Evolutionary conservation across 2,888 invertebrate genomes (phyloP), one percentile per base, ranked within the genome.

Genomic region (Thera obeliscata): DNA sequence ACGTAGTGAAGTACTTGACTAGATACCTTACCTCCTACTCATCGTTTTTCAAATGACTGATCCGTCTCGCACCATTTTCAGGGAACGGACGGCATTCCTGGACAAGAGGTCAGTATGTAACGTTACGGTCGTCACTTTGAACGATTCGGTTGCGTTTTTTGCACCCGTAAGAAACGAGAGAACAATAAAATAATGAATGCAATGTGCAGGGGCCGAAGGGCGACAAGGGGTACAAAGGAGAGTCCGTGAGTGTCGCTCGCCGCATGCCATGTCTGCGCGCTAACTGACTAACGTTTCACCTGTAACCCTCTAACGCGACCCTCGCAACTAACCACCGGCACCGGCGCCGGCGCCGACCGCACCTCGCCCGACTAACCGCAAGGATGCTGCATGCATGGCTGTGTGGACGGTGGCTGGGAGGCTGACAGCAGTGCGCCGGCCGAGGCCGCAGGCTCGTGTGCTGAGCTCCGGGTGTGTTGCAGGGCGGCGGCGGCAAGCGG

Each of bases 51-150:
- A 8, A 38, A 6, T 11, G 12, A 54, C 56, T 35, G 38, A 56
- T 12, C 48, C 11, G 6, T 55, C 73, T 70, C 60, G 61, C 70
- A 67, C 65, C 66, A 61, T 64, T 95, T 96, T 86, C 95, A 98
- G 98, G 98, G 98, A 82, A 98, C 98, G 72, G 98, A 98, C 89
- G 98, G 98, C 84, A 98, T 98, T 87, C 98, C 98, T 82, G 98
- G 98, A 85, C 96, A 96, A 94, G 97, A 98, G 96, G 97, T 97
- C 94, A 94, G 91, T 85, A 72, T 22, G 22, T 22, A 22, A 22
- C 22, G 56, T 60, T 54, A 66, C 2, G 2, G 38, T 59, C 43
- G 48, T 43, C 33, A 11, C 55, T 52, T 56, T 57, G 69, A 63
- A 49, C 56, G 36, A 36, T 61, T 54, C 22, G 1, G 2, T 60